These are phyloP conservation scores for Acronicta psi DNA, from an alignment of 2,888 invertebrate genomes.

Conservation along the genomic window DNA sequence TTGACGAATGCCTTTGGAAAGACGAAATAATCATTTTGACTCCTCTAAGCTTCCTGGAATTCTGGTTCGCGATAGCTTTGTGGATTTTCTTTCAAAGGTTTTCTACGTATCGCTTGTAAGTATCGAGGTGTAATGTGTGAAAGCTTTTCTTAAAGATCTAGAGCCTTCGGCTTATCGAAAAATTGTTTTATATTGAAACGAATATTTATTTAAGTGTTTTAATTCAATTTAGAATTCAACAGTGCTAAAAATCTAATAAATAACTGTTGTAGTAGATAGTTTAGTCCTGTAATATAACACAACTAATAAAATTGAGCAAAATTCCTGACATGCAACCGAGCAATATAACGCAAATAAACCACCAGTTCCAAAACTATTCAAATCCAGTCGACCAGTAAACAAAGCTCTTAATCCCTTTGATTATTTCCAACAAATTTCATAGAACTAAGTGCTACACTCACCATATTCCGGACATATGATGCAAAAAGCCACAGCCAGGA, in stretches of 20 bases:
- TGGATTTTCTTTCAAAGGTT: constrained; percentile 1
- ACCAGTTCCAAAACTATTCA: neutral
- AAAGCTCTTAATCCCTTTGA: constrained; percentile 6
- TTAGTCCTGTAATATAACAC: no score
- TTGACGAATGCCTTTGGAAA: constrained; percentile 18
- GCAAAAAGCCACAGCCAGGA: constrained; percentile 84
- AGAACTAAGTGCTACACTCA: constrained; percentile 64
- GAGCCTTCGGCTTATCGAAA: neutral
- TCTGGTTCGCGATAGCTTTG: constrained; percentile 4
- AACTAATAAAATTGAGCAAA: no score
- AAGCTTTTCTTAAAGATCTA: neutral
- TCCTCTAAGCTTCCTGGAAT: constrained; percentile 19
- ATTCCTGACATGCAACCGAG: no score
- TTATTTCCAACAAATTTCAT: constrained; percentile 6
- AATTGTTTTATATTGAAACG: no score
- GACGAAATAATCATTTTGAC: constrained; percentile 30
- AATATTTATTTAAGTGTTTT: neutral
- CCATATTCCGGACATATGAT: constrained; percentile 85
- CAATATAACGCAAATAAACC: neutral
- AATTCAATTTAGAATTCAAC: no score
- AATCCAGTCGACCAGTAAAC: constrained; percentile 15
- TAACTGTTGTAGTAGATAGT: no score
- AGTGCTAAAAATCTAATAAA: no score
- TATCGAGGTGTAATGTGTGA: neutral
- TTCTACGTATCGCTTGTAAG: neutral